Percentiles rank a stretch among this genome's conserved stretches.
phyloP scores from a whole-genome alignment of 1,140 invertebrate species.

The Ceratitis capitata region DNA sequence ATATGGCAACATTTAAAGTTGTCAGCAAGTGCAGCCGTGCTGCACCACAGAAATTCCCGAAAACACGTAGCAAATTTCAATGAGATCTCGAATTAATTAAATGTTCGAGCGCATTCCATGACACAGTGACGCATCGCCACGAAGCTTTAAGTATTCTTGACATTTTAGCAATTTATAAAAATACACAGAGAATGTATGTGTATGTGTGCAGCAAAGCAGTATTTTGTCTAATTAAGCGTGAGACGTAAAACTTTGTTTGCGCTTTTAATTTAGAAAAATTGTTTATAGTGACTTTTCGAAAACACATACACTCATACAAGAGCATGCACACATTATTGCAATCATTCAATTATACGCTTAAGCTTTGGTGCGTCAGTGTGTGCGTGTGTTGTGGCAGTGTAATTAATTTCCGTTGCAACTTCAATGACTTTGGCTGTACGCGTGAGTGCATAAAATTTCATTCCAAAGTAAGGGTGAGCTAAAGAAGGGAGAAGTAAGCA shows the following conservation, averaged over 20 bases:
- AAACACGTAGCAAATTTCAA: no score
- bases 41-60: no score
- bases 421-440: conserved; percentile 7
- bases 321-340: background rate
- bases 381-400: background rate
- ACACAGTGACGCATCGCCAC: background rate
- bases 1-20: no score
- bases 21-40: no score
- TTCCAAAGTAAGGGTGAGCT: background rate
- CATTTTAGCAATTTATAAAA: background rate
- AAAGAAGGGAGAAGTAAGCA: background rate
- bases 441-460: background rate
- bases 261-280: conserved; percentile 24
- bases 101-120: background rate
- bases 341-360: background rate
- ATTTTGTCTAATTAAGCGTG: background rate
- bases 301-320: no score
- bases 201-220: background rate
- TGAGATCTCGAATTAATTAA: no score
- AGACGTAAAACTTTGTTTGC: background rate
- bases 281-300: background rate
- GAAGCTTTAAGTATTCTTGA: background rate
- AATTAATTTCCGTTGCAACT: conserved; percentile 32
- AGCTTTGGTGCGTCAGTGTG: background rate
- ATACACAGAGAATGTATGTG: background rate